A percentile compares a stretch with the other conserved stretches of the same genome.
These are phyloP conservation scores for Agriopis aurantiaria DNA, from an alignment of 2,888 invertebrate genomes.

Conservation along the genomic window DNA sequence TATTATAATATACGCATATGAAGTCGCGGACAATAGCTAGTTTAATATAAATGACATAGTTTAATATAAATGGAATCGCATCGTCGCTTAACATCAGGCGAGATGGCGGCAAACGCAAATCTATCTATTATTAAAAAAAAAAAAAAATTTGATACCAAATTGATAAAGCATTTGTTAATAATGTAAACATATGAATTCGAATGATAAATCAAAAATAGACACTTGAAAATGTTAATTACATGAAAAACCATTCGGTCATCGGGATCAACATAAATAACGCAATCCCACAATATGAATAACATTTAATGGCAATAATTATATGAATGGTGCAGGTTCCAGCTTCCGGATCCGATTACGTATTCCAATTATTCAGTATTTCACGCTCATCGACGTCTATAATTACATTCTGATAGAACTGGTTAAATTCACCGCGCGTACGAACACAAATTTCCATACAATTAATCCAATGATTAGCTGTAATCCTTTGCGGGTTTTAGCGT, in stretches of 20 bases:
- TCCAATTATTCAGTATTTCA: conserved; percentile 81
- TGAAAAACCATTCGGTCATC: background rate
- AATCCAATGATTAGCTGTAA: conserved; percentile 80
- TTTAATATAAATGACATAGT: too few relatives aligned
- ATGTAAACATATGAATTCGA: too few relatives aligned
- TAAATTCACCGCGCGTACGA: conserved; percentile 74
- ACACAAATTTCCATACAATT: conserved; percentile 80
- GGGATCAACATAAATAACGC: conserved; percentile 21
- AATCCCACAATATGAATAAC: conserved; percentile 22
- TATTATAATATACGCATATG: too few relatives aligned
- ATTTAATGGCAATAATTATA: conserved; percentile 27
- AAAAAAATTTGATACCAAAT: too few relatives aligned
- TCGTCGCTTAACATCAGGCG: too few relatives aligned
- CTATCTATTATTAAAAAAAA: too few relatives aligned
- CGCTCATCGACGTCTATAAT: conserved; percentile 80
- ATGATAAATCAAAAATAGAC: background rate
- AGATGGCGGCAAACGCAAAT: too few relatives aligned
- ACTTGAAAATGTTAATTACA: background rate
- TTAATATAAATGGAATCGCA: too few relatives aligned
- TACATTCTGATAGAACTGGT: conserved; percentile 81
- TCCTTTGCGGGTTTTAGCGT: conserved; percentile 66
- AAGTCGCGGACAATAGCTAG: too few relatives aligned
- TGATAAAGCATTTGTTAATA: too few relatives aligned
- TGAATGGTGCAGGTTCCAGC: conserved; percentile 41
- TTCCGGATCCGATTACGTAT: conserved; percentile 55